Evolutionary conservation across 2,113 vertebrate species (phyloP).

Genomic region (Rhegmatorhina hoffmannsi): DNA sequence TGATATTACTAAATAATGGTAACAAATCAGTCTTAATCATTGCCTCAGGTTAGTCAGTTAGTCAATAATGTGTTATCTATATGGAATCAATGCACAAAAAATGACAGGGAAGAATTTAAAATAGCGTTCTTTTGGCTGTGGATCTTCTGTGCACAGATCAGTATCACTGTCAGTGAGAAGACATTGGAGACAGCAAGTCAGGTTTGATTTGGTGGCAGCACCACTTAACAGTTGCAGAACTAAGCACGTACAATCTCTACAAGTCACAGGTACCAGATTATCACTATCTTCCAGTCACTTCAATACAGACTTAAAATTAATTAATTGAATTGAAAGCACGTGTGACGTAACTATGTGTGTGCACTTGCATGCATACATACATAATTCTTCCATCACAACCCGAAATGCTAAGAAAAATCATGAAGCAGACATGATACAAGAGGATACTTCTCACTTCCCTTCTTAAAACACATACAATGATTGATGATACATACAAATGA

Average conservation of each 20-base stretch:
- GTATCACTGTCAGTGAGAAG: background rate
- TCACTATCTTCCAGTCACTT: background rate
- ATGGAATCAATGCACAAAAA: background rate
- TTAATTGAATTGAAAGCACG: background rate
- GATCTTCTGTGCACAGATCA: background rate
- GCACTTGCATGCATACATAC: background rate
- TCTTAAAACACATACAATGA: background rate
- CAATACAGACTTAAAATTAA: background rate
- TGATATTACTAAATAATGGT: background rate
- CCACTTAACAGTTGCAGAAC: background rate
- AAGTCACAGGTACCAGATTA: background rate
- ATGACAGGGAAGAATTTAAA: background rate
- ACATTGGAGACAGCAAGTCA: background rate
- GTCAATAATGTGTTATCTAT: background rate
- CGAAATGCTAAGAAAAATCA: background rate
- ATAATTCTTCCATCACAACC: background rate
- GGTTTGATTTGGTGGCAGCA: background rate
- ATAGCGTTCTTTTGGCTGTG: background rate
- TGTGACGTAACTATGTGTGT: background rate
- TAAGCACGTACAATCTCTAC: background rate
- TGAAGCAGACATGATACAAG: background rate
- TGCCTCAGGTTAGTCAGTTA: background rate
- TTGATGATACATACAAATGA: fast-evolving
- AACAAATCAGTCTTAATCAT: background rate
- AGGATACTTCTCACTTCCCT: background rate